phyloP scores from a whole-genome alignment of 2,797 vertebrate genomes.

The Apogon talboti region DNA sequence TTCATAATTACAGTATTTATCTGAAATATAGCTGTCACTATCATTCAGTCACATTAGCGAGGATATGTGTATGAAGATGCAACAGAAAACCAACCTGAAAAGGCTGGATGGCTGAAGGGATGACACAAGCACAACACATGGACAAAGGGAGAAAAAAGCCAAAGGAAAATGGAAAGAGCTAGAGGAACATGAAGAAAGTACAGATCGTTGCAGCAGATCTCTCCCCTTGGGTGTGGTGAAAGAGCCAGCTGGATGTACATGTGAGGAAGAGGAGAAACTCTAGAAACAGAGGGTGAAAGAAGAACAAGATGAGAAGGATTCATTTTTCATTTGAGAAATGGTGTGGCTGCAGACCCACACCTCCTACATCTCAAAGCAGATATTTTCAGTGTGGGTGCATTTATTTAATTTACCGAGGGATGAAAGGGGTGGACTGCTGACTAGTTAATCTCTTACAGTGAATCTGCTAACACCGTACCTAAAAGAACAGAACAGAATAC shows the following conservation, averaged over 20 bases:
- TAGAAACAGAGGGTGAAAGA: slow-evolving; percentile 36
- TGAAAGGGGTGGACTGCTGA: background rate
- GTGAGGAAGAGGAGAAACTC: slow-evolving; percentile 33
- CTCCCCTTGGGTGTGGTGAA: slow-evolving; percentile 36
- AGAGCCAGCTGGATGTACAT: slow-evolving; percentile 49
- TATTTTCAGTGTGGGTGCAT: slow-evolving; percentile 13
- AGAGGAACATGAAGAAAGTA: slow-evolving; percentile 26
- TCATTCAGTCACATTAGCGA: slow-evolving; percentile 7
- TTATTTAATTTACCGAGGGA: slow-evolving; percentile 6
- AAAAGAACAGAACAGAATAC: too few relatives aligned
- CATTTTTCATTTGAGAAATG: slow-evolving; percentile 53
- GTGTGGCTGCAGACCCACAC: slow-evolving; percentile 22
- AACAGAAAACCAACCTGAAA: slow-evolving; percentile 23
- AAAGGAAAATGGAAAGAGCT: slow-evolving; percentile 25
- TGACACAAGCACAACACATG: slow-evolving; percentile 32
- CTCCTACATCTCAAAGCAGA: slow-evolving; percentile 27
- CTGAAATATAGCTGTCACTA: slow-evolving; percentile 22
- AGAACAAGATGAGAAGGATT: slow-evolving; percentile 38
- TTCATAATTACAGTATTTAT: slow-evolving; percentile 18
- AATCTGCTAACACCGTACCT: too few relatives aligned
- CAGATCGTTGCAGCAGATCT: slow-evolving; percentile 29
- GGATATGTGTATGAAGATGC: slow-evolving; percentile 3
- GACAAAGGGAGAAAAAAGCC: slow-evolving; percentile 30
- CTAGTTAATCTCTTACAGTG: too few relatives aligned
- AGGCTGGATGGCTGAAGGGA: slow-evolving; percentile 31